Evolutionary conservation across 2,113 vertebrate species (phyloP), one percentile per base, ranked within the genome.

Genomic region (Acanthisitta chloris): DNA sequence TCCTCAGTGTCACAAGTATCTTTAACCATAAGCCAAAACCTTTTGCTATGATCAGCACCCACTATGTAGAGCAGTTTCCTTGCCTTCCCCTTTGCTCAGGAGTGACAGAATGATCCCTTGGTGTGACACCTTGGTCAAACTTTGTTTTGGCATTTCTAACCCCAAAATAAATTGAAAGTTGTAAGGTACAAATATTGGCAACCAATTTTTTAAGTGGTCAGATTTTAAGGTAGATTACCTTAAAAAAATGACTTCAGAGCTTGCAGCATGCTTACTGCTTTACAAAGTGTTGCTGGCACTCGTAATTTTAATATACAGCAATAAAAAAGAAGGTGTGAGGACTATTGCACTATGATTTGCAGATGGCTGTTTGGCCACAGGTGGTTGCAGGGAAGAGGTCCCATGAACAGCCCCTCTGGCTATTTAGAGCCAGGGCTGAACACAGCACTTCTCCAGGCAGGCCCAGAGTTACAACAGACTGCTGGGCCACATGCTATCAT

Each of bases 381-480:
- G 65, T 26, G 40, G 64, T 10, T 82, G 34, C 16, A 19, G 54
- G 40, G 17, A 67, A 85, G 31, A 57, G 62, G 48, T 61, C 17
- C 36, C 10, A 4, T 5, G 5, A 1, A 6, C 57, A 45, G 34
- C 25, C 36, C 36, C 40, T 11, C 11, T 0, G 1, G 18, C 18
- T 23, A 0, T 33, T n/a, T 51, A 45, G 43, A 45, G 66, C n/a
- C 17, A 8, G 42, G 49, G 13, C 61, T 57, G 69, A 49, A 71
- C 4, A 3, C 58, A 51, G 36, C 67, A 2, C 51, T 45, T 17
- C 0, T 1, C 52, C 72, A 66, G 58, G 43, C 57, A 55, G 34
- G 58, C 25, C 28, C 71, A 0, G 4, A 40, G 36, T 4, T 87
- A 82, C 88, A 62, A 2, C 42, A 90, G 28, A 62, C 21, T 0